Base-by-base conservation (phyloP, 37 sponge, comb jelly and placozoan species). In the Bolinopsis microptera region DNA sequence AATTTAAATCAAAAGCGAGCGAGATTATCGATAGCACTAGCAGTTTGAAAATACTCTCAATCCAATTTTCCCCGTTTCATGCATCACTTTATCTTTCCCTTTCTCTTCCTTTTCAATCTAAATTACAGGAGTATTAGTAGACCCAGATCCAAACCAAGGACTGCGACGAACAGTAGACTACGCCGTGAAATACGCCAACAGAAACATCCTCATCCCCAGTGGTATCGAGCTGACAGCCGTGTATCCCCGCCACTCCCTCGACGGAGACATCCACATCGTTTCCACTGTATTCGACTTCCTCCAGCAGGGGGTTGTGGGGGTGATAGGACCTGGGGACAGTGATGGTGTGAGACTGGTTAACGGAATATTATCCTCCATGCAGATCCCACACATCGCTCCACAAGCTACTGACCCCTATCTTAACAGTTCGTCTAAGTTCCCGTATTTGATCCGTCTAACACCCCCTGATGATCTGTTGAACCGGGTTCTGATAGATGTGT, bases 331-430 rank as follows among this genome's bases (percentile, higher is more conserved):
- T 3, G 75, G 31, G 26, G 31, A 72, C 3, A 30, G 31, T 30
- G 75, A 72, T 72, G 75, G 75, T 23, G 75, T 72, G n/a, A 72
- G 75, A 21, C 75, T 72, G 26, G 75, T 72, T 72, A 72, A 72
- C 75, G 75, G 75, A n/a, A 72, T 72, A 28, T 21, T 72, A 5
- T 72, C 75, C 75, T 24, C n/a, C 26, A n/a, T 72, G 26, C n/a
- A 5, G 3, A 72, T 72, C 75, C 75, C 75, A 23, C 75, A 72
- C n/a, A 72, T 72, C 13, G 75, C 75, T 8, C 75, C 75, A 24
- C 31, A n/a, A 3, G 75, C 75, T 72, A 72, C 75, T 21, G 75
- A 72, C 26, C 75, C 75, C 5, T 72, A 72, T 72, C 75, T 72
- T n/a, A 72, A 72, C 75, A 72, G 75, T n/a, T 30, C 75, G 31